Evolutionary conservation across 37 sponge, comb jelly and placozoan species (phyloP).

Genomic region (Theonella swinhoei): DNA sequence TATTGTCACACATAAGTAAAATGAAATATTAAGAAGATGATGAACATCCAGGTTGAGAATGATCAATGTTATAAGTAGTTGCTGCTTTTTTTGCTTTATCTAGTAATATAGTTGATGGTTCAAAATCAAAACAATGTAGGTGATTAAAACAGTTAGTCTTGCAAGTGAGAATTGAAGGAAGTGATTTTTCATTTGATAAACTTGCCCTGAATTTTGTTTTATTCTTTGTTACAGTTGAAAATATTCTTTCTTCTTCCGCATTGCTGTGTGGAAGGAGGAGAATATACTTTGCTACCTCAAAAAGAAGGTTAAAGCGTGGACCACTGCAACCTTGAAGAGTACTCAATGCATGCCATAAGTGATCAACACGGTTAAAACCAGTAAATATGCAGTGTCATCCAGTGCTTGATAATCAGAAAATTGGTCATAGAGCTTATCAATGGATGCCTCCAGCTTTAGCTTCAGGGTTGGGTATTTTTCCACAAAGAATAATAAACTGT

Average conservation of each 20-base stretch:
- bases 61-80: background rate
- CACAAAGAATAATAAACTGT: constrained; percentile 15
- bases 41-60: background rate
- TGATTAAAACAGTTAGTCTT: background rate
- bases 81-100: background rate
- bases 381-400: background rate
- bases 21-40: background rate
- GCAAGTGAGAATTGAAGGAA: background rate
- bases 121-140: background rate
- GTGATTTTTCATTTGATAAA: background rate
- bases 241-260: background rate
- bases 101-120: background rate
- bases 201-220: background rate
- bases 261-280: background rate
- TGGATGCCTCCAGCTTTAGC: background rate
- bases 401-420: constrained; percentile 10
- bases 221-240: background rate
- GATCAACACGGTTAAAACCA: background rate
- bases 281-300: background rate
- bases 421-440: constrained; percentile 1
- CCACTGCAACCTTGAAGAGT: background rate
- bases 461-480: constrained; percentile 13
- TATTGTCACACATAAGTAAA: no score
- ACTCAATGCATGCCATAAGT: background rate
- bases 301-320: background rate